Conservation (phyloP, 2,888 invertebrate species). For the Hemithea aestivaria region DNA sequence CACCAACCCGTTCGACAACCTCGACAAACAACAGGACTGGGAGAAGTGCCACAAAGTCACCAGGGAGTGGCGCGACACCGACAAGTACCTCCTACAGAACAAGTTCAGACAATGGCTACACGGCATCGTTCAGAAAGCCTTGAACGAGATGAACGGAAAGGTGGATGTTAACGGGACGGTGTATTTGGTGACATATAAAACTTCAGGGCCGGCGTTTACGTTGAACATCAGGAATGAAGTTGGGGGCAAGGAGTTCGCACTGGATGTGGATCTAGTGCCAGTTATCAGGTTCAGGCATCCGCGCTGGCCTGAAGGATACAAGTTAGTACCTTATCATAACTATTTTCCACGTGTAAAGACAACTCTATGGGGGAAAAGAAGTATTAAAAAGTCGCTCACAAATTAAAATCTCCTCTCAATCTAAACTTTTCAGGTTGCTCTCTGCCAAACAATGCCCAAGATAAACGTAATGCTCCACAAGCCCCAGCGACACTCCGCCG, state of each 20-base stretch:
- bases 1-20: slow-evolving; percentile 48
- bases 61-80: slow-evolving; percentile 60
- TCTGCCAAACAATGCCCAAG: too few species aligned
- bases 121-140: slow-evolving; percentile 58
- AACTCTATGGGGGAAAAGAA: too few species aligned
- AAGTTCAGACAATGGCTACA: slow-evolving; percentile 78
- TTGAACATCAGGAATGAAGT: slow-evolving; percentile 52
- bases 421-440: too few species aligned
- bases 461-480: too few species aligned
- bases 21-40: slow-evolving; percentile 58
- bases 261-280: slow-evolving; percentile 77
- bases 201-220: slow-evolving; percentile 79
- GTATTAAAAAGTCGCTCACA: too few species aligned
- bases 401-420: too few species aligned
- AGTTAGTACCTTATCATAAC: slow-evolving; percentile 32
- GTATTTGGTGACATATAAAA: slow-evolving; percentile 53
- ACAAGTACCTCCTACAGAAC: slow-evolving; percentile 66
- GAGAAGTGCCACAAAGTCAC: slow-evolving; percentile 59
- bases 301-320: slow-evolving; percentile 61
- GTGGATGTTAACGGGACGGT: slow-evolving; percentile 46
- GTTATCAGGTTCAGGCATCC: slow-evolving; percentile 67
- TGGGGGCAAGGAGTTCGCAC: slow-evolving; percentile 37
- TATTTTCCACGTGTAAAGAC: too few species aligned
- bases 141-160: slow-evolving; percentile 52
- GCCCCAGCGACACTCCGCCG: too few species aligned